Evolutionary conservation across 2,797 vertebrate genomes (phyloP).

Genomic region (Neosilurus mollespiculum): DNA sequence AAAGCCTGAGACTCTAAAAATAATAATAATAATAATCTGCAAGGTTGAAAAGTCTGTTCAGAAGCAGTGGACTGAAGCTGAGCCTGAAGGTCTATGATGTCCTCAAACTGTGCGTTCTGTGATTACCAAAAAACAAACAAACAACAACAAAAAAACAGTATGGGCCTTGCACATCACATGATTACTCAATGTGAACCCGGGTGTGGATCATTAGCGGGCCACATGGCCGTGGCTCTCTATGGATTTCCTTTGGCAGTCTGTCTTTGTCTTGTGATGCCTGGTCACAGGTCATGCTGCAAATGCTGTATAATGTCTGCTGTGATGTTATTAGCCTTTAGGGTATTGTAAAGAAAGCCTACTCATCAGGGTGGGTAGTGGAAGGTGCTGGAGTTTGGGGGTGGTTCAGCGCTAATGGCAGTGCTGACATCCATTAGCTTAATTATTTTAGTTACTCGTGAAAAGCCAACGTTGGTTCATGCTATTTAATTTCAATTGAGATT

Average conservation of each 20-base stretch:
- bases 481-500: background rate
- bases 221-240: slow-evolving; percentile 15
- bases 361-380: background rate
- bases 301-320: background rate
- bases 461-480: background rate
- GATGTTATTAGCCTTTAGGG: slow-evolving; percentile 27
- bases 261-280: slow-evolving; percentile 23
- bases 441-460: slow-evolving; percentile 5
- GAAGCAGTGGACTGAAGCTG: background rate
- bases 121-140: background rate
- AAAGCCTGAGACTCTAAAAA: background rate
- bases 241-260: slow-evolving; percentile 23
- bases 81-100: slow-evolving; percentile 30
- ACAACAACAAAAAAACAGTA: slow-evolving; percentile 14
- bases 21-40: background rate
- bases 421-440: slow-evolving; percentile 25
- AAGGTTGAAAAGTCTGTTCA: slow-evolving; percentile 9
- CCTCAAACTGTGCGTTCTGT: slow-evolving; percentile 20
- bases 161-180: slow-evolving; percentile 42
- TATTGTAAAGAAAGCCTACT: slow-evolving; percentile 18
- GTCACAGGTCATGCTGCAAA: background rate
- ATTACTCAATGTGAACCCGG: slow-evolving; percentile 42
- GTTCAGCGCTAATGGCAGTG: background rate
- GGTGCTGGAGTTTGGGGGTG: background rate
- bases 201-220: slow-evolving; percentile 31